A percentile compares a stretch with the other conserved stretches of the same genome.
Conservation (phyloP, 2,797 vertebrate genomes). For the Otolemur crassicaudatus region DNA sequence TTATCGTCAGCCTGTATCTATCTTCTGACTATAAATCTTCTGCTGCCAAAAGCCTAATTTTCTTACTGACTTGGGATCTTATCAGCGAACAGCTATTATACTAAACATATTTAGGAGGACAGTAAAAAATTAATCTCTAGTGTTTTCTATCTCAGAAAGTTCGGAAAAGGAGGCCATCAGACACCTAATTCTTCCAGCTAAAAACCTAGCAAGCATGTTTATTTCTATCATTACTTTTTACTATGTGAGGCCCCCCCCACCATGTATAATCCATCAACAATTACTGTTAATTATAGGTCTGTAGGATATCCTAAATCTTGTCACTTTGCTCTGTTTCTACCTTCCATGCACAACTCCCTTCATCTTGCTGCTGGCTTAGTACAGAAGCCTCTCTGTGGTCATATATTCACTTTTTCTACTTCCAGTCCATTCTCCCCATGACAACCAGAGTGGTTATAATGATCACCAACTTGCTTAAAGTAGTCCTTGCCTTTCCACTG, state of each 20-base stretch:
- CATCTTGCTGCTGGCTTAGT: background rate
- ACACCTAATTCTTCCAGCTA: background rate
- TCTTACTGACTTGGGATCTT: background rate
- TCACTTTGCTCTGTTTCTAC: background rate
- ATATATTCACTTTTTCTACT: background rate
- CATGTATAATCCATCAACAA: background rate
- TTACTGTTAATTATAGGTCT: background rate
- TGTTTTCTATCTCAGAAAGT: background rate
- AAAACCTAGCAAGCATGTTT: background rate
- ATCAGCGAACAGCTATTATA: background rate
- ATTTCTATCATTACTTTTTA: background rate
- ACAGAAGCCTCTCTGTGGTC: background rate
- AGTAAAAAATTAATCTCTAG: background rate
- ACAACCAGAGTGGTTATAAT: background rate
- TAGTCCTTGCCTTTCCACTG: background rate
- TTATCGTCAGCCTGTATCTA: background rate
- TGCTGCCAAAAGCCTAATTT: background rate
- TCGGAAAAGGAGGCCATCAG: background rate
- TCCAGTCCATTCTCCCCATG: background rate
- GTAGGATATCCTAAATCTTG: background rate
- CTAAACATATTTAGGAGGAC: background rate
- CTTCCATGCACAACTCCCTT: background rate
- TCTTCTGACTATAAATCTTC: background rate
- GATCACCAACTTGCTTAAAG: background rate
- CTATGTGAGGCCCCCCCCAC: fast-evolving